These are phyloP conservation scores for Stenichneumon culpator DNA, from an alignment of 2,888 invertebrate genomes.

Conservation along the genomic window DNA sequence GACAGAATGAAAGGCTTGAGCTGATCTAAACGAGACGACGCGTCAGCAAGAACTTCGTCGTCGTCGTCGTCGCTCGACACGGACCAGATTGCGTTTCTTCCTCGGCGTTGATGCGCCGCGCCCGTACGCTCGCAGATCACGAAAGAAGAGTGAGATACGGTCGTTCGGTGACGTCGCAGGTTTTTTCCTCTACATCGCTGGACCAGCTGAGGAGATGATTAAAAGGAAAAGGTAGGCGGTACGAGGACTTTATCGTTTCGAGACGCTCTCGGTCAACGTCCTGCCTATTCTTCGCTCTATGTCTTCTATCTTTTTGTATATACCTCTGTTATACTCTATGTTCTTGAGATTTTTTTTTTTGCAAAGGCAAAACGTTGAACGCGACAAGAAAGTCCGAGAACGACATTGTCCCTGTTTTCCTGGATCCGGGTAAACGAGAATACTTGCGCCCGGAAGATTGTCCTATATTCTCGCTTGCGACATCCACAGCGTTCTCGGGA, in stretches of 20 bases:
- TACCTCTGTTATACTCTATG: slow-evolving; percentile 13
- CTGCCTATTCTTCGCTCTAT: not conserved
- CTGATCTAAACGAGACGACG: slow-evolving; percentile 6
- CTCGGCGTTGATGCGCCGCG: slow-evolving; percentile 14
- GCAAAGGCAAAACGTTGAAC: slow-evolving; percentile 7
- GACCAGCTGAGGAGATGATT: slow-evolving; percentile 33
- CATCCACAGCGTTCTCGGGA: not conserved
- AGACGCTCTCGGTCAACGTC: slow-evolving; percentile 31
- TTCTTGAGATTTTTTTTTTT: too few relatives aligned
- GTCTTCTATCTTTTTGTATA: slow-evolving; percentile 22
- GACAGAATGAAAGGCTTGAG: slow-evolving; percentile 16
- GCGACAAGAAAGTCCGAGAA: slow-evolving; percentile 20
- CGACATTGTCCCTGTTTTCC: slow-evolving; percentile 26
- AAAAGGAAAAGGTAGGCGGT: slow-evolving; percentile 48
- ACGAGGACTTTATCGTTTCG: slow-evolving; percentile 27
- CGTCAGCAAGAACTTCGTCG: slow-evolving; percentile 21
- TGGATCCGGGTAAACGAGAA: slow-evolving; percentile 43
- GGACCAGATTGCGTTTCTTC: slow-evolving; percentile 46
- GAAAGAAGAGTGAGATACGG: slow-evolving; percentile 35
- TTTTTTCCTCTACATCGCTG: slow-evolving; percentile 51
- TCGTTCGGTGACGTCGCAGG: slow-evolving; percentile 62
- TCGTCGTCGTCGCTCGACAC: slow-evolving; percentile 13
- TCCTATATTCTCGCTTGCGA: slow-evolving; percentile 17
- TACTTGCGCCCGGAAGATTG: slow-evolving; percentile 23
- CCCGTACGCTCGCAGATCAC: slow-evolving; percentile 15